phyloP scores from a whole-genome alignment of 2,113 vertebrate genomes.

The Cairina moschata region DNA sequence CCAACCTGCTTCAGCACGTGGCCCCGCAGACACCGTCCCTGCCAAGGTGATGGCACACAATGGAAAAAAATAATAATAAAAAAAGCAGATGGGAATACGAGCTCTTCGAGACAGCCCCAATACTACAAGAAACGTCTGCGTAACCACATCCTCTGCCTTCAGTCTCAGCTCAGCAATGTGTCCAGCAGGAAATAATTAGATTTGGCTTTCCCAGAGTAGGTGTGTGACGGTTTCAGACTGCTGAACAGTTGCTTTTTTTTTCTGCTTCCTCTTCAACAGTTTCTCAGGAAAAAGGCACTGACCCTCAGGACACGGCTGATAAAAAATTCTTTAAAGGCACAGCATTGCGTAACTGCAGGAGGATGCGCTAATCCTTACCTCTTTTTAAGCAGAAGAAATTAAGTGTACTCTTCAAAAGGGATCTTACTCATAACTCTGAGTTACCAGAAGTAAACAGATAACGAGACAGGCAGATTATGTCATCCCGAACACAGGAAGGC shows the following conservation, averaged over 20 bases:
- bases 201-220: slow-evolving; percentile 51
- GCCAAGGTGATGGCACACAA: not conserved
- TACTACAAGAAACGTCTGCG: slow-evolving; percentile 2
- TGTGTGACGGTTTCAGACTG: not conserved
- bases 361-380: not conserved
- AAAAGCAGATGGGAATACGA: not conserved
- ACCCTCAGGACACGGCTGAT: not conserved
- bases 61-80: not conserved
- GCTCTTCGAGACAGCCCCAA: not conserved
- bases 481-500: not conserved
- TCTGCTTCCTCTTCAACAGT: slow-evolving; percentile 49
- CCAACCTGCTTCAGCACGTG: not conserved
- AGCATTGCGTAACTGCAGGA: not conserved
- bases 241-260: slow-evolving; percentile 52
- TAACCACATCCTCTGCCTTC: slow-evolving; percentile 63
- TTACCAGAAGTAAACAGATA: slow-evolving; percentile 23
- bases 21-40: not conserved
- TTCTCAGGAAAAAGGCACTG: slow-evolving; percentile 42
- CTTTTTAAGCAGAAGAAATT: slow-evolving; percentile 12
- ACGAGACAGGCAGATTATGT: not conserved
- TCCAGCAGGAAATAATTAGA: slow-evolving; percentile 67
- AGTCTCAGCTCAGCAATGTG: slow-evolving; percentile 31
- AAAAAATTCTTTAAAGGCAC: not conserved
- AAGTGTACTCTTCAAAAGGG: not conserved
- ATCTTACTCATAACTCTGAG: slow-evolving; percentile 7